These are phyloP conservation scores for Lutjanus campechanus DNA, from an alignment of 2,797 vertebrate genomes.

Conservation along the genomic window DNA sequence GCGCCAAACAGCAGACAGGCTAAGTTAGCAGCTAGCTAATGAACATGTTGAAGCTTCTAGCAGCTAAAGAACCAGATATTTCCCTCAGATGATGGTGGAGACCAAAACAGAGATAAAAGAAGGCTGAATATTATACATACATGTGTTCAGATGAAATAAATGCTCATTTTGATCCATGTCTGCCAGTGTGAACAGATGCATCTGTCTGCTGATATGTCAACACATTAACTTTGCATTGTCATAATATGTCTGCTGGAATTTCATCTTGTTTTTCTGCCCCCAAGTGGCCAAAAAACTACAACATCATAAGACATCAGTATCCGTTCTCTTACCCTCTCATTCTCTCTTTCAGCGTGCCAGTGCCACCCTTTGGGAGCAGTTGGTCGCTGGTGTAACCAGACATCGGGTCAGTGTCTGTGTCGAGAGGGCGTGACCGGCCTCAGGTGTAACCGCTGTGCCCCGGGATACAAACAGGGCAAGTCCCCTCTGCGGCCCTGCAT, in stretches of 20 bases:
- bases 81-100: background rate
- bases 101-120: background rate
- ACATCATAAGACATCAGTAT: rapidly evolving
- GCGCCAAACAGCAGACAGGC: background rate
- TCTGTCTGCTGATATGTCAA: background rate
- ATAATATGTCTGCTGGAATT: background rate
- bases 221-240: background rate
- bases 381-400: constrained; percentile 91
- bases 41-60: background rate
- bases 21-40: background rate
- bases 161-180: background rate
- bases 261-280: background rate
- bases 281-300: background rate
- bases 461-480: constrained; percentile 90
- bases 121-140: background rate
- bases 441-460: constrained; percentile 90
- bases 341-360: constrained; percentile 85
- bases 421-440: constrained; percentile 90
- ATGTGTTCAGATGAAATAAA: background rate
- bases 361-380: constrained; percentile 92
- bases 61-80: background rate
- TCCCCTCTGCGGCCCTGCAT: constrained; percentile 90
- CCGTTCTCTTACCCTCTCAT: background rate
- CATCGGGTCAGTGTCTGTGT: constrained; percentile 92
- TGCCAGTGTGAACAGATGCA: background rate